Conservation (phyloP, 2,888 invertebrate genomes). For the Tanypteryx hageni region DNA sequence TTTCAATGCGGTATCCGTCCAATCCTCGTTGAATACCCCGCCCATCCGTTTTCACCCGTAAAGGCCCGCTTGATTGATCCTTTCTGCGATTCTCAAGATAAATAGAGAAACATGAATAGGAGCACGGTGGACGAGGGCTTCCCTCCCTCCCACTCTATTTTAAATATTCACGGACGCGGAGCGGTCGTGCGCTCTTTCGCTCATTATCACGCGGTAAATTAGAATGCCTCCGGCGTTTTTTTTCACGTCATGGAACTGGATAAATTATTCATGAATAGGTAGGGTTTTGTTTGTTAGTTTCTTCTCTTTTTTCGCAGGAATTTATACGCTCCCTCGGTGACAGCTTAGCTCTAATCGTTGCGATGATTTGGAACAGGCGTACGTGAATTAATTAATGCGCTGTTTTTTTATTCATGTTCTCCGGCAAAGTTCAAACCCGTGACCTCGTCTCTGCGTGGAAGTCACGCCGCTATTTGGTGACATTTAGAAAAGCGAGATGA, state of each 20-base stretch:
- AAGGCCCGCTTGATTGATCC: background rate
- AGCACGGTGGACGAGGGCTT: background rate
- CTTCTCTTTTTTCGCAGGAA: background rate
- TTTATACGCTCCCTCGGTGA: conserved; percentile 5
- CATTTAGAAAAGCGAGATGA: background rate
- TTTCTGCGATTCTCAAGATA: background rate
- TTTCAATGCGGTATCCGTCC: background rate
- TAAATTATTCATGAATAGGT: conserved; percentile 10
- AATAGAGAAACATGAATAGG: background rate
- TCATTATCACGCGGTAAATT: background rate
- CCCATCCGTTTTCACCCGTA: background rate
- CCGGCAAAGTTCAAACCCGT: background rate
- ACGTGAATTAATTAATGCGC: background rate
- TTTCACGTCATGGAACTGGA: background rate
- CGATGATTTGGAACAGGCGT: background rate
- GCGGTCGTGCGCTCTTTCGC: background rate
- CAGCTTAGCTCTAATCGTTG: conserved; percentile 9
- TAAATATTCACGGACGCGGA: background rate
- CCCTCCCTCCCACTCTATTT: background rate
- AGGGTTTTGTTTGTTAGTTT: background rate
- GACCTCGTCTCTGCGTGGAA: background rate
- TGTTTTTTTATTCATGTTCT: background rate
- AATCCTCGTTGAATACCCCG: background rate
- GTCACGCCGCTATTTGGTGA: background rate
- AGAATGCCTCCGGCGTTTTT: background rate